Evolutionary conservation across 2,797 vertebrate genomes (phyloP), one percentile per base, ranked within the genome.

Genomic region (Sebastes vulpes): DNA sequence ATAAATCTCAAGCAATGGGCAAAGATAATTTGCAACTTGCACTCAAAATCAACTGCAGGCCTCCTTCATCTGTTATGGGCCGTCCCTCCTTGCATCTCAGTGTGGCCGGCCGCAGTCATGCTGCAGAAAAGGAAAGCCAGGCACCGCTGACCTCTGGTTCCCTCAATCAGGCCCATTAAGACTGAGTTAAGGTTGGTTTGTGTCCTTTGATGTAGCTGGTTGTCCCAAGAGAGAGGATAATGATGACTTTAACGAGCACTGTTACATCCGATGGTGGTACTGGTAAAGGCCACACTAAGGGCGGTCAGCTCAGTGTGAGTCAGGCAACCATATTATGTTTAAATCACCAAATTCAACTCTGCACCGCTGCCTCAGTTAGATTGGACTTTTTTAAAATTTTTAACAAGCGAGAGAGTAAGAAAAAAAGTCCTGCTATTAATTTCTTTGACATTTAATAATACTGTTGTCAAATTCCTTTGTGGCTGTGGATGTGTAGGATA

Each of bases 1-100:
- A 93, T 93, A 95, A 94, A 93, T 94, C 90, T 91, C 64, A 35
- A 69, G 75, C 85, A 87, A 74, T 84, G 86, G 82, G 78, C 76
- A 68, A 81, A 91, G 90, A 92, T 79, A 64, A 82, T 92, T 90
- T 93, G 83, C 73, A 79, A 75, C 79, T 72, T 72, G 65, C 82
- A 59, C 75, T 90, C 83, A 85, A 77, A 93, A 82, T 83, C 89
- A 75, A 60, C 80, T 81, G 65, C 75, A 69, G 59, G 60, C 87
- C 68, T 21, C 71, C 25, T 87, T 77, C 66, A 31, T 71, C 35
- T 83, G 74, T 75, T 71, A 74, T 86, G 67, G 69, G 67, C 52
- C 7, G 58, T 66, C 56, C 32, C 65, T 52, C n/a, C 25, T 21
- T 42, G 66, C 60, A 21, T 78, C 21, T 61, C 31, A 6, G 23